Conservation (phyloP, 2,888 invertebrate genomes). For the Pasiphila rectangulata region DNA sequence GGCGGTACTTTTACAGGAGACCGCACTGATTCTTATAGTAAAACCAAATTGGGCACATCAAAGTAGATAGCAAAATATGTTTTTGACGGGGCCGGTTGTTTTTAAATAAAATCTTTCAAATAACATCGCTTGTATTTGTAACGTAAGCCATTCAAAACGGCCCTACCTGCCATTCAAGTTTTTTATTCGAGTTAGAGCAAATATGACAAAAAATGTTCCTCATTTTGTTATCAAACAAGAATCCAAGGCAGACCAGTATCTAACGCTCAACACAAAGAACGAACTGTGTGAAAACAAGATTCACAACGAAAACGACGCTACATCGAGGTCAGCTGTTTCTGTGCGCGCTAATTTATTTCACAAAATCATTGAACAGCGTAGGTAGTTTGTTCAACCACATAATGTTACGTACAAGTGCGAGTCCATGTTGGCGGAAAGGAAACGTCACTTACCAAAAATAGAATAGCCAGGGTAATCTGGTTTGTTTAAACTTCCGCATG, state of each 20-base stretch:
- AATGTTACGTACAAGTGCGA: constrained; percentile 32
- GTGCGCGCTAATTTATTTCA: constrained; percentile 38
- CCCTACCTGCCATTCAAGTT: neutral
- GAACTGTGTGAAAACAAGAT: constrained; percentile 46
- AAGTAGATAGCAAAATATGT: constrained; percentile 7
- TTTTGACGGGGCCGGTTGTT: too few species aligned
- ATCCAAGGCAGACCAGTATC: constrained; percentile 31
- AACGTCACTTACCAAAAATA: constrained; percentile 65
- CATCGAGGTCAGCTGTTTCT: constrained; percentile 37
- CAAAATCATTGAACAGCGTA: constrained; percentile 35
- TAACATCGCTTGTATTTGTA: neutral
- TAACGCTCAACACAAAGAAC: constrained; percentile 46
- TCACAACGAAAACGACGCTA: constrained; percentile 36
- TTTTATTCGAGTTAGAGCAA: neutral
- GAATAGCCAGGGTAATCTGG: constrained; percentile 65
- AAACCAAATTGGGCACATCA: neutral
- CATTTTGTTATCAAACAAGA: constrained; percentile 40
- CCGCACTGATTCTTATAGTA: constrained; percentile 1
- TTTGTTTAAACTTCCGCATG: constrained; percentile 56
- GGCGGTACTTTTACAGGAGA: constrained; percentile 10
- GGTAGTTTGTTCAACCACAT: constrained; percentile 34
- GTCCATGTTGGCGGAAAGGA: constrained; percentile 55
- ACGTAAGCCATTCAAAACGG: neutral
- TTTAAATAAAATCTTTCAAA: too few species aligned
- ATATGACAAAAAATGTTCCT: neutral